Evolutionary conservation across 2,797 vertebrate genomes (phyloP).

Genomic region (Enteromius paludinosus): DNA sequence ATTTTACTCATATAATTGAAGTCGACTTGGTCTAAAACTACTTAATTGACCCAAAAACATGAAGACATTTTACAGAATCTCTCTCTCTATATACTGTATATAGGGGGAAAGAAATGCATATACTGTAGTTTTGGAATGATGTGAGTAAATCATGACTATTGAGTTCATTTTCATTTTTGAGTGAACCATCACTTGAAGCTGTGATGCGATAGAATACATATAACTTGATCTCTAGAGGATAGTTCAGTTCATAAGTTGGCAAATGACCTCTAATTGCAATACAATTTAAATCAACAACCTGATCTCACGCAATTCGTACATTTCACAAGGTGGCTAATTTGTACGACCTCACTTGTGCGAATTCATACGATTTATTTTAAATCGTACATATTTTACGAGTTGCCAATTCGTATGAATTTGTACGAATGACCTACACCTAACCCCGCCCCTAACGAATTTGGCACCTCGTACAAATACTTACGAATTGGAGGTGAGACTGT

Average conservation of each 20-base stretch:
- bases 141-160: not conserved
- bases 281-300: too few relatives aligned
- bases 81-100: not conserved
- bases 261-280: too few relatives aligned
- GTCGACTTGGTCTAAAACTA: not conserved
- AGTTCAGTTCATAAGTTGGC: not conserved
- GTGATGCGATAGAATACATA: not conserved
- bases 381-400: too few relatives aligned
- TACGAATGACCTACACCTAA: too few relatives aligned
- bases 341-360: too few relatives aligned
- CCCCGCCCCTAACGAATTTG: too few relatives aligned
- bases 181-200: not conserved
- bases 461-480: too few relatives aligned
- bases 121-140: not conserved
- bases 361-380: too few relatives aligned
- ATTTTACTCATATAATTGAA: not conserved
- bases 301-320: too few relatives aligned
- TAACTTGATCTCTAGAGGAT: not conserved
- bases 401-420: too few relatives aligned
- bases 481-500: too few relatives aligned
- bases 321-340: too few relatives aligned
- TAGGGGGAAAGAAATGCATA: not conserved
- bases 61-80: not conserved
- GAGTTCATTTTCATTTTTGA: not conserved
- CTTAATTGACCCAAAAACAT: not conserved